Conservation (phyloP, 1,140 invertebrate species). For the Drosophila murphyi region DNA sequence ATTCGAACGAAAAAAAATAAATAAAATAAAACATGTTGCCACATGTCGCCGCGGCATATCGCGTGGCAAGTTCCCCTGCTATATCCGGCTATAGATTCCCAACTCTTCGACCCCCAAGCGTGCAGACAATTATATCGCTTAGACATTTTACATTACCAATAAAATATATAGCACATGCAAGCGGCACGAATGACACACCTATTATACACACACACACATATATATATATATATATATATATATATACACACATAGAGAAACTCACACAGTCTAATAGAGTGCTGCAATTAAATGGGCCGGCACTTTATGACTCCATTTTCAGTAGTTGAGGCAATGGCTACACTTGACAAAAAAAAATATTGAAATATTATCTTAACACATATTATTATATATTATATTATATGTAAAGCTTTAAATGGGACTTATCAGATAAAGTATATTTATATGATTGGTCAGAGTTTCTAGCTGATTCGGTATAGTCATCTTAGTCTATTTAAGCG, state of each 20-base stretch:
- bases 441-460: too few species aligned
- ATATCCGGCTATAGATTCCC: conserved; percentile 2
- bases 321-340: conserved; percentile 38
- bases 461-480: too few species aligned
- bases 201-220: conserved; percentile 12
- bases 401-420: too few species aligned
- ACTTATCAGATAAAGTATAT: too few species aligned
- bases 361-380: too few species aligned
- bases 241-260: conserved; percentile 10
- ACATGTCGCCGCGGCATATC: conserved; percentile 19
- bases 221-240: conserved; percentile 15
- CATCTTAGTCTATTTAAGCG: too few species aligned
- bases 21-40: conserved; percentile 33
- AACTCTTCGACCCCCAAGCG: conserved; percentile 20
- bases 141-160: conserved; percentile 74
- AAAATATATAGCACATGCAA: conserved; percentile 49
- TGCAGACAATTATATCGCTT: conserved; percentile 73
- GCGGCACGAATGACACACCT: conserved; percentile 28
- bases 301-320: conserved; percentile 65
- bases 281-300: conserved; percentile 41
- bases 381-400: too few species aligned
- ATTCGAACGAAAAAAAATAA: conserved; percentile 25
- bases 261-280: conserved; percentile 15
- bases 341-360: conserved; percentile 3
- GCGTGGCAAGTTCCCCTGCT: background rate